Evolutionary conservation across 2,113 vertebrate genomes (phyloP).

Genomic region (Carassius gibelio): DNA sequence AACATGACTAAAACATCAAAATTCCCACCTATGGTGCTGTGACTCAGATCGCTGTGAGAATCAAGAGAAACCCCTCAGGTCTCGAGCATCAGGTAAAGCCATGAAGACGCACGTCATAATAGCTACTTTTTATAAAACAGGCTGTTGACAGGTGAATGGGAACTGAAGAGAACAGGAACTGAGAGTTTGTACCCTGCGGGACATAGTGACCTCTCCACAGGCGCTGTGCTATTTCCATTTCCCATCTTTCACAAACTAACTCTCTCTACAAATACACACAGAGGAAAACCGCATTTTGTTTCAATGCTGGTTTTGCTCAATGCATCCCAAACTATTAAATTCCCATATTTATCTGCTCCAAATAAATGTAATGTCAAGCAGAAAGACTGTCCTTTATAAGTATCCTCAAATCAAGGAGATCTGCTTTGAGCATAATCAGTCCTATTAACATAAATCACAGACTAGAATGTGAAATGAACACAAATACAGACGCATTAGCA

Average conservation of each 20-base stretch:
- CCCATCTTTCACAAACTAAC: neutral
- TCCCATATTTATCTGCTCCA: neutral
- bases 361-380: neutral
- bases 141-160: slow-evolving; percentile 56
- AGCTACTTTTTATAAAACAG: slow-evolving; percentile 2
- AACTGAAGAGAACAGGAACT: slow-evolving; percentile 64
- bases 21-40: neutral
- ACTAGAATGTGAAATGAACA: neutral
- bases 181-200: slow-evolving; percentile 55
- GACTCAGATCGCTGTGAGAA: neutral
- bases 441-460: neutral
- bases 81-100: neutral
- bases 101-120: slow-evolving; percentile 20
- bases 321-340: neutral
- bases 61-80: neutral
- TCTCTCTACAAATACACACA: neutral
- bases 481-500: neutral
- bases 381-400: neutral
- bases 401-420: neutral
- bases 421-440: neutral
- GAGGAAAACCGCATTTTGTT: neutral
- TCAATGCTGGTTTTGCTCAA: neutral
- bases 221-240: slow-evolving; percentile 8
- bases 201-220: slow-evolving; percentile 44
- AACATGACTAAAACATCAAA: neutral